Base-by-base conservation (phyloP, 2,888 invertebrate genomes). In the Drosophila lutescens region DNA sequence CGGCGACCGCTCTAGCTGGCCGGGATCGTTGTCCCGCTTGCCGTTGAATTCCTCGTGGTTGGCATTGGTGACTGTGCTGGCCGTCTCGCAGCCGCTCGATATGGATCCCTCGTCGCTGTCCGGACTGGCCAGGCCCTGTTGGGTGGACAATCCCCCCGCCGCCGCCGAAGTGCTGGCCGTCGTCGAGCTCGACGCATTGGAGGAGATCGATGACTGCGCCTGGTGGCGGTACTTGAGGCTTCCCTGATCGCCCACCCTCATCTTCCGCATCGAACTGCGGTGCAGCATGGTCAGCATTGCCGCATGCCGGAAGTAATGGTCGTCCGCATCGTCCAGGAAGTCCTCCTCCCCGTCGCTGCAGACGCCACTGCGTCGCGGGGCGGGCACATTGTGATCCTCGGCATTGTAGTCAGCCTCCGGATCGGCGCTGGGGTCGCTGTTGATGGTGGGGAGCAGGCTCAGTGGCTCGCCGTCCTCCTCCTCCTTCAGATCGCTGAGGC, bases 61-160 rank as follows among this genome's bases (percentile, higher is more conserved):
- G 75, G 93, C 93, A 65, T 83, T 83, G 61, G 94, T 94, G 44
- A 94, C 95, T 9, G 96, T 96, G 91, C 96, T 96, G 54, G 95
- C 95, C 13, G 96, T 96, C 92, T 96, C 96, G 91, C 96, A 96
- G 78, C 96, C 96, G 87, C 96, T 96, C 75, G 96, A 96, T 89
- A 96, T 95, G 55, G 95, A 95, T 77, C 95, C 95, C 88, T 95
- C 95, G 92, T 95, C 95, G 91, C 95, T 95, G 86, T 95, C 95
- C 76, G 94, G 92, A 54, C 85, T 83, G 23, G 77, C 74, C 55
- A 89, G 75, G 41, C 78, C 76, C 72, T 63, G 78, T 15, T 62
- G 79, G 4, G 30, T 61, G 10, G 75, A 54, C 5, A 57, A 56
- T 1, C 57, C 74, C 43, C 72, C 69, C 0, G 49, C 50, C n/a